Conservation (phyloP, 1,140 invertebrate species). For the Babylonia areolata region DNA sequence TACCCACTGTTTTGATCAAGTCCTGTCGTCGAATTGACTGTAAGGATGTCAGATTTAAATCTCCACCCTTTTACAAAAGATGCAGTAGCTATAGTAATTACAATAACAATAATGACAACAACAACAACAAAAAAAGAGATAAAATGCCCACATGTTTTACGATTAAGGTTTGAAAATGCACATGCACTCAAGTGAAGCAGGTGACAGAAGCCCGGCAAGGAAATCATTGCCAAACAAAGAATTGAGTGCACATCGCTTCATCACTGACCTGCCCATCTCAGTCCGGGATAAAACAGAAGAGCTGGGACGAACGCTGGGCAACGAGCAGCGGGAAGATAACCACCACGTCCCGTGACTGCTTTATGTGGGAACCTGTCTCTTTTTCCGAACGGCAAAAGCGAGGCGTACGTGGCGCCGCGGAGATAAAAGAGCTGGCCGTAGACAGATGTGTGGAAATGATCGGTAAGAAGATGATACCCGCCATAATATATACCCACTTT, state of each 20-base stretch:
- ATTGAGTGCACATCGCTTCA: not conserved
- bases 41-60: no score
- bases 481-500: not conserved
- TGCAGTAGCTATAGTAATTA: no score
- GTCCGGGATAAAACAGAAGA: not conserved
- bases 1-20: no score
- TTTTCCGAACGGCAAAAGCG: not conserved
- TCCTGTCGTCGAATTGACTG: no score
- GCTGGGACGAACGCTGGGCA: not conserved
- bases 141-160: no score
- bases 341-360: not conserved
- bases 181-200: no score
- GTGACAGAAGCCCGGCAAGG: no score
- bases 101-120: no score
- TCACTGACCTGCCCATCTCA: not conserved
- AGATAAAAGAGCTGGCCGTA: not conserved
- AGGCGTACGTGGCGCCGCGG: not conserved
- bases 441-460: not conserved
- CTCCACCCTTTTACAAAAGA: no score
- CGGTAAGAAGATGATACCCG: not conserved
- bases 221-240: no score
- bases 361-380: not conserved
- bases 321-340: not conserved
- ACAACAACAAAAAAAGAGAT: no score
- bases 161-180: no score